Evolutionary conservation across 2,888 invertebrate species (phyloP), one percentile per base, ranked within the genome.

Genomic region (Hydroisotoma schaefferi): DNA sequence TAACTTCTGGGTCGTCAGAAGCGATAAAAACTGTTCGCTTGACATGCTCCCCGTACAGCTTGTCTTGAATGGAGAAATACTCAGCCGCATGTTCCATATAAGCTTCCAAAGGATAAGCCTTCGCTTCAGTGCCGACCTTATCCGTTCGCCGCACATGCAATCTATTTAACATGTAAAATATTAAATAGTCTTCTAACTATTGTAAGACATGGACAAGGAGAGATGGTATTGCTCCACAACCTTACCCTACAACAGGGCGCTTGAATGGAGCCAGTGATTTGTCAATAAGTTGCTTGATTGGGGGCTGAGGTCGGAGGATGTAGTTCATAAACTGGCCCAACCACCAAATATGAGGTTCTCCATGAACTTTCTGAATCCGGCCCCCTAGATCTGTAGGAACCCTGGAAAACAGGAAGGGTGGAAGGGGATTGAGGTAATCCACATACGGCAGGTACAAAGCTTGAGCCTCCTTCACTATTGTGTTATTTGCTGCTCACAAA

Each of bases 31-130:
- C 87, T n/a, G n/a, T n/a, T 59, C 90, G 80, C 37, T 88, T 80
- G n/a, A n/a, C n/a, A n/a, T n/a, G n/a, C n/a, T n/a, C n/a, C 26
- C 3, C 83, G 79, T 37, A 76, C 75, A 55, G 82, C 80, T 65
- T 84, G 83, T 88, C 87, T 54, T 89, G 77, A 69, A 85, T 84
- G 56, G 87, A 83, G 77, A 85, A 97, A 77, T 90, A 95, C 64
- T 92, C 90, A 69, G 88, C 87, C 0, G 94, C 95, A 74, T 90
- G 87, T 0, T 80, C 77, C 98, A 99, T 99, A 77, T 99, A 99
- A 77, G 99, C 98, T 69, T 68, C 62, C 15, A 99, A 83, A 65
- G 87, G 82, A 76, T 99, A 98, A 78, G 88, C 97, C 0, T 94
- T 90, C 0, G 99, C 99, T 78, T 99, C 98, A 0, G 94, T 94